Base-by-base conservation (phyloP, 2,797 vertebrate genomes). In the Delichon dasypus region DNA sequence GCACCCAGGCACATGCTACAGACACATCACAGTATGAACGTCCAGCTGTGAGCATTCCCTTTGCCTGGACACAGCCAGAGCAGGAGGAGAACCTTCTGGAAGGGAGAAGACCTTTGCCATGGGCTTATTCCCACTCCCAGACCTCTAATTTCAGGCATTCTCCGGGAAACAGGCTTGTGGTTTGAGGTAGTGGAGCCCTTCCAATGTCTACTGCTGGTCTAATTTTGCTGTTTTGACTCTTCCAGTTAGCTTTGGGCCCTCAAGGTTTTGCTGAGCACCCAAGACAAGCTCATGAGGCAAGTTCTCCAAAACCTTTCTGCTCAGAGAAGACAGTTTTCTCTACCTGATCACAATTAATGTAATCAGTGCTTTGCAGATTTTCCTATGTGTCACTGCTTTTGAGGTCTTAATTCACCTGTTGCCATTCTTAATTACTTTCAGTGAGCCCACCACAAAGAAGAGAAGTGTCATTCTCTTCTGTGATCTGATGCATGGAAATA, bases 341-440 rank as follows among this genome's bases (percentile, higher is more conserved):
- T 73, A 83, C 83, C 4, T 90, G 89, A 87, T 83, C 64, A 67
- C 55, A 85, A 66, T 73, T 85, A 80, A 84, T 73, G n/a, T 44
- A 88, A 93, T 87, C 75, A 91, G 67, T 60, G 57, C 64, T 75
- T 89, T 61, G 47, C 65, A 84, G 42, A 67, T 93, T 94, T 94
- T 88, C 58, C 76, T 85, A 67, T 47, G 25, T 45, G 61, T 57
- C 6, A 7, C 47, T 95, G 67, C 57, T 75, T 95, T 89, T 1
- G 18, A 97, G 95, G 88, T 67, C 40, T 79, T 88, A 38, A 74
- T 94, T 93, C 15, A 74, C n/a, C 57, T 91, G 62, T 45, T 78
- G 74, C 67, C 72, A 65, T 88, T 81, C 64, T 88, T 91, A 87
- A 93, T 94, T 94, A 88, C 32, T 45, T 94, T 65, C 77, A 74